Base-by-base conservation (phyloP, 1,140 invertebrate species). In the Lucilia sericata region DNA sequence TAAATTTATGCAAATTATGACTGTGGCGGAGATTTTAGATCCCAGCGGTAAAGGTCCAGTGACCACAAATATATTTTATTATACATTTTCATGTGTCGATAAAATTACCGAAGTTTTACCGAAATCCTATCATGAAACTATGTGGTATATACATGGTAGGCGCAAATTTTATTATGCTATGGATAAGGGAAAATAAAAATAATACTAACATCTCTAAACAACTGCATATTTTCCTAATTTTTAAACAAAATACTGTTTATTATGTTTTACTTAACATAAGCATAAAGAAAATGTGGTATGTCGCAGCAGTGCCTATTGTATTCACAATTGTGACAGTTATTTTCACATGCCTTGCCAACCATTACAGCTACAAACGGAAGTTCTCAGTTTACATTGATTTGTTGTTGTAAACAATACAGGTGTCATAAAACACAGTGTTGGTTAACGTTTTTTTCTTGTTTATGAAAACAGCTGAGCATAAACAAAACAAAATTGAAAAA, bases 31-130 rank as follows among this genome's bases (percentile, higher is more conserved):
- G 88, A 94, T 95, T 21, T 92, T 94, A 75, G 93, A 96, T 88
- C 92, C 94, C 2, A 88, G 91, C 74, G 93, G 92, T 0, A 93
- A 93, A 2, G 90, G 89, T 83, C 92, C 92, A 84, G 92, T 93
- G 42, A 95, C 94, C 13, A 95, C 95, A 14, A 96, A 96, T 91
- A 92, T 94, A n/a, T 96, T 96, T 88, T 95, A 96, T 88, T 96
- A 95, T 88, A 96, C 95, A 7, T 95, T 95, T 88, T 91, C 92
- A 85, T 91, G 92, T 2, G 90, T 92, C 5, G 90, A 93, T 74
- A 86, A 91, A 14, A 92, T 95, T 2, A 91, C 92, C 34, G 88
- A 91, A 83, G 92, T 96, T 51, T 89, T 95, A 65, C 96, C 96
- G 5, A 92, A 93, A 83, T 93, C 94, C 17, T 96, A 96, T 90